These are phyloP conservation scores for Drosophila meridionalis DNA, from an alignment of 2,888 invertebrate species.

Conservation along the genomic window DNA sequence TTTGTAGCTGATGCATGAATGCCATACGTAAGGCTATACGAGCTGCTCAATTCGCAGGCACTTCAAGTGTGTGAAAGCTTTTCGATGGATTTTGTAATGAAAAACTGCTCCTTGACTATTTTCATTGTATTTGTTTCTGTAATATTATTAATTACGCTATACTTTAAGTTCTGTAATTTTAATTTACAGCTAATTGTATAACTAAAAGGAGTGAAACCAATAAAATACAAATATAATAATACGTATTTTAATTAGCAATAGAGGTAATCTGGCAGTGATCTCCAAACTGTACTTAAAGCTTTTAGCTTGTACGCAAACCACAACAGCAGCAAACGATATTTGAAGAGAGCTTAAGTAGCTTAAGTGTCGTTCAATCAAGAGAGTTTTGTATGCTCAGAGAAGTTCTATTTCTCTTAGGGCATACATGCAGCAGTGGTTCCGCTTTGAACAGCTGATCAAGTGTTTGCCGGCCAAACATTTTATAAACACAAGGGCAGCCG, in stretches of 20 bases:
- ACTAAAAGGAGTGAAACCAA: no score
- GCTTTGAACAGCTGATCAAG: conserved; percentile 54
- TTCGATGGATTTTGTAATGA: not conserved
- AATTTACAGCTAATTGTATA: no score
- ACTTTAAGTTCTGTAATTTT: no score
- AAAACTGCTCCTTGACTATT: not conserved
- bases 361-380: not conserved
- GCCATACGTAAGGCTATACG: not conserved
- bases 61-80: not conserved
- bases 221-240: not conserved
- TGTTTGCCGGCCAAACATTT: conserved; percentile 29
- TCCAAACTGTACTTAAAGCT: conserved; percentile 20
- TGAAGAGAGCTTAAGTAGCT: conserved; percentile 21
- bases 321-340: not conserved
- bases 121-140: not conserved
- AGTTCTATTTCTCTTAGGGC: not conserved
- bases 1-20: not conserved
- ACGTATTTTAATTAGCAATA: not conserved
- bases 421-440: not conserved
- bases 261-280: not conserved
- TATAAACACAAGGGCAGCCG: not conserved
- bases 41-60: not conserved
- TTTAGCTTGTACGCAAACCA: conserved; percentile 38
- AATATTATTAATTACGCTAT: no score
- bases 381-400: conserved; percentile 15